Conservation (phyloP, 1,140 invertebrate genomes). For the Sminthurides bifidus region DNA sequence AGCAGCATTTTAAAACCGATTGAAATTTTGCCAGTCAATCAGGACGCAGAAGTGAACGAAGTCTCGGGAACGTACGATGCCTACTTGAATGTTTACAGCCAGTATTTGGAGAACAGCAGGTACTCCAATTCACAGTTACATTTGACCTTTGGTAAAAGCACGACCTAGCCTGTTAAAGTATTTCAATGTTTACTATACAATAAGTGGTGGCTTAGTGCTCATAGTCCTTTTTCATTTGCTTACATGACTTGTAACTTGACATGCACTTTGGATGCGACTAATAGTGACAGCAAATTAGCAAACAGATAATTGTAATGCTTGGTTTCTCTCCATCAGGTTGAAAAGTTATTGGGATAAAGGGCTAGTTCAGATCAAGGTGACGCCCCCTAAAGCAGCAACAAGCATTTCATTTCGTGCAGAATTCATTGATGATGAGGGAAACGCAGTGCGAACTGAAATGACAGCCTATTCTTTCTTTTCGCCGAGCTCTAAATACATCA, state of each 20-base stretch:
- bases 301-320: background rate
- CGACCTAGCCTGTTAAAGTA: background rate
- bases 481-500: conserved; percentile 34
- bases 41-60: background rate
- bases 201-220: too few species aligned
- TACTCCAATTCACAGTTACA: conserved; percentile 5
- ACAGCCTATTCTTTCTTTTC: conserved; percentile 34
- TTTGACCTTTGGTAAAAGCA: background rate
- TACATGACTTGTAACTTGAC: background rate
- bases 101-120: background rate
- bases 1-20: conserved; percentile 6
- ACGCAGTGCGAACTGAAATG: conserved; percentile 32
- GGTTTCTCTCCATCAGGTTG: conserved; percentile 5
- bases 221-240: too few species aligned
- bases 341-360: conserved; percentile 31
- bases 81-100: conserved; percentile 13
- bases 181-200: background rate
- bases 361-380: conserved; percentile 34
- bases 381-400: conserved; percentile 34
- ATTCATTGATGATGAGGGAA: conserved; percentile 35
- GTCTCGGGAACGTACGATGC: conserved; percentile 12
- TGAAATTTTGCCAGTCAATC: conserved; percentile 6
- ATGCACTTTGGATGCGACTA: background rate
- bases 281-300: background rate
- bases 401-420: conserved; percentile 34